A percentile compares a stretch with the other conserved stretches of the same genome.
Evolutionary conservation across 2,113 vertebrate genomes (phyloP).

Genomic region (Dinomys branickii): DNA sequence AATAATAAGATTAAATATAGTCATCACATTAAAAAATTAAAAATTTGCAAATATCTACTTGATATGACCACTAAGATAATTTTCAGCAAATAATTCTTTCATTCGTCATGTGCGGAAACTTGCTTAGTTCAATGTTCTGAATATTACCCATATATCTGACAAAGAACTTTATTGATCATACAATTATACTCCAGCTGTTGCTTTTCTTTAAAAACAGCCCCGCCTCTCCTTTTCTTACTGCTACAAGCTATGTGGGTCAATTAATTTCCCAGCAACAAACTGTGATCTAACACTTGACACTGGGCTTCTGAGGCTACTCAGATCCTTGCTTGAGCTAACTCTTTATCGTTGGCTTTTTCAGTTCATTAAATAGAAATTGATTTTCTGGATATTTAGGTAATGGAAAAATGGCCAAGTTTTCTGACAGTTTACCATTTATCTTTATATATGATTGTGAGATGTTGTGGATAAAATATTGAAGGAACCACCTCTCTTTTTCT

Average conservation of each 20-base stretch:
- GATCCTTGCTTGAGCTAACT: slow-evolving; percentile 29
- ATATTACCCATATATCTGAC: not conserved
- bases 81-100: not conserved
- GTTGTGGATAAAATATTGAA: not conserved
- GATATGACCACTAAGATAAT: not conserved
- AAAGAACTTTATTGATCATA: slow-evolving; percentile 24
- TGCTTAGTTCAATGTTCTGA: not conserved
- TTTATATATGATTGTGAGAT: not conserved
- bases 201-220: slow-evolving; percentile 41
- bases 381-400: slow-evolving; percentile 54
- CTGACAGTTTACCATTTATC: slow-evolving; percentile 2
- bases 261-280: slow-evolving; percentile 45
- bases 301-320: slow-evolving; percentile 4
- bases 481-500: not conserved
- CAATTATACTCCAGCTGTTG: not conserved
- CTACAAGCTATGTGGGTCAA: not conserved
- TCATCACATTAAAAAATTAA: not conserved
- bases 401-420: not conserved
- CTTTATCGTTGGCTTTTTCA: slow-evolving; percentile 39
- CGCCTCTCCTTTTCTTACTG: not conserved
- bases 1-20: not conserved
- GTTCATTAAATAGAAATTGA: slow-evolving; percentile 21
- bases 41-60: not conserved
- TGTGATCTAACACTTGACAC: not conserved
- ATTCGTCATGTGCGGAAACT: not conserved